Conservation (phyloP, 2,888 invertebrate species). For the Acanthacorydalis orientalis region DNA sequence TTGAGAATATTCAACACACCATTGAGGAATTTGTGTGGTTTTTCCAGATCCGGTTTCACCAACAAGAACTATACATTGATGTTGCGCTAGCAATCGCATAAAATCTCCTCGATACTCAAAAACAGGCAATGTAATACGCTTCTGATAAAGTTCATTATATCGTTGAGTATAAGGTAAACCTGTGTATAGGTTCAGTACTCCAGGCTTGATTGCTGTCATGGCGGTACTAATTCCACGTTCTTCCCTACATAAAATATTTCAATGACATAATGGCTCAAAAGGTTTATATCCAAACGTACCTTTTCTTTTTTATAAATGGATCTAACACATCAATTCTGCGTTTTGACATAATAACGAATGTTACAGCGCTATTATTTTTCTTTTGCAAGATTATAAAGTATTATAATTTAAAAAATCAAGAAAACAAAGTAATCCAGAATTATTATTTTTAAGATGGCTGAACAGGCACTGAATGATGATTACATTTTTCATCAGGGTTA, state of each 20-base stretch:
- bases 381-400: no score
- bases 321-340: conserved; percentile 75
- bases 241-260: conserved; percentile 26
- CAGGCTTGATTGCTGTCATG: conserved; percentile 20
- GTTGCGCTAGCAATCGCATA: conserved; percentile 78
- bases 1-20: conserved; percentile 67
- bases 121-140: conserved; percentile 83
- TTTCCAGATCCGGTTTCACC: conserved; percentile 99
- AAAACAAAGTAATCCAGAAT: not conserved
- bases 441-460: not conserved
- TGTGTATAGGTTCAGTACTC: conserved; percentile 60
- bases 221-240: conserved; percentile 31
- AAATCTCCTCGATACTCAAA: conserved; percentile 97
- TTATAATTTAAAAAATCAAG: not conserved
- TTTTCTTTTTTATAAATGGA: conserved; percentile 61
- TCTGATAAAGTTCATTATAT: conserved; percentile 77
- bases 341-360: conserved; percentile 46
- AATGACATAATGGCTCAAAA: not conserved
- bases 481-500: no score
- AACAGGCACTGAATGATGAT: not conserved
- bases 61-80: conserved; percentile 91
- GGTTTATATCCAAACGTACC: conserved; percentile 35
- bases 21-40: conserved; percentile 98
- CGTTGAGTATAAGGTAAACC: conserved; percentile 72
- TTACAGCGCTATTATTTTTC: not conserved